These are phyloP conservation scores for Megalops atlanticus DNA, from an alignment of 2,113 vertebrate species.

Conservation along the genomic window DNA sequence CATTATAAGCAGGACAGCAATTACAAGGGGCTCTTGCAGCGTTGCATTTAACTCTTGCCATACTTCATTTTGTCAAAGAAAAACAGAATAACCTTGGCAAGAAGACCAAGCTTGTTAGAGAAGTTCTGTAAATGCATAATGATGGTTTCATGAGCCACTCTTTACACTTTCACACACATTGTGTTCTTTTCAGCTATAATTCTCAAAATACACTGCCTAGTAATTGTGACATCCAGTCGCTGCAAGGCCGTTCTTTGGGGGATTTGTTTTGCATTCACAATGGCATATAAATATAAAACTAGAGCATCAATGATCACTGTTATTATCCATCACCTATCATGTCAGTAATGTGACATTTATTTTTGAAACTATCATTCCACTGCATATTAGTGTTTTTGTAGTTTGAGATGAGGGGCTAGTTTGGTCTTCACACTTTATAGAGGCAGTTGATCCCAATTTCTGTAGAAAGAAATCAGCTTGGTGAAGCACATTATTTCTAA, in stretches of 20 bases:
- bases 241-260: neutral
- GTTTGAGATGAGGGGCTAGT: neutral
- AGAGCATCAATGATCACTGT: neutral
- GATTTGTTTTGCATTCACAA: neutral
- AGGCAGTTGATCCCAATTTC: neutral
- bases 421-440: neutral
- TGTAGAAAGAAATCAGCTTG: neutral
- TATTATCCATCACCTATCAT: neutral
- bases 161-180: neutral
- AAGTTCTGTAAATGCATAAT: neutral
- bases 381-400: neutral
- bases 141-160: constrained; percentile 2
- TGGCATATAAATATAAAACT: neutral
- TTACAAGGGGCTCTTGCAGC: constrained; percentile 32
- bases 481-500: neutral
- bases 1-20: constrained; percentile 37
- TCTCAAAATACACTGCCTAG: neutral
- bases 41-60: constrained; percentile 17
- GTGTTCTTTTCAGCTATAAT: neutral
- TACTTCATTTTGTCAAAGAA: neutral
- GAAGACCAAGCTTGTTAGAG: neutral
- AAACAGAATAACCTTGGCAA: constrained; percentile 15
- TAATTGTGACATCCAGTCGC: too few relatives aligned
- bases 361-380: neutral
- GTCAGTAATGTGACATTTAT: neutral